phyloP scores from a whole-genome alignment of 1,140 invertebrate species.

The Platorchestia sp. region DNA sequence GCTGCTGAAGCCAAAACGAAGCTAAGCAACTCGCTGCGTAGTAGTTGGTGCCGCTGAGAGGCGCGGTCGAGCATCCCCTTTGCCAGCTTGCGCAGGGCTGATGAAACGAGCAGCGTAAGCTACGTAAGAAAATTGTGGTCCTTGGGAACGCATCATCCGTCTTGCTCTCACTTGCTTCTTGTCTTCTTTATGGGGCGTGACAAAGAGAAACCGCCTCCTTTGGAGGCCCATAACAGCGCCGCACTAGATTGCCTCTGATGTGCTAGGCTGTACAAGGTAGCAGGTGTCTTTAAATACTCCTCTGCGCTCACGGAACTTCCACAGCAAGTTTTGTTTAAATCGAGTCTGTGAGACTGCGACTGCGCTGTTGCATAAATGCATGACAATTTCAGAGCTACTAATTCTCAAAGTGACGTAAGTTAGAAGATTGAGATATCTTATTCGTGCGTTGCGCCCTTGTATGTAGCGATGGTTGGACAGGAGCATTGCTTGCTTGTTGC shows the following conservation, averaged over 20 bases:
- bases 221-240: background rate
- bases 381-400: background rate
- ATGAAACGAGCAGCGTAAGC: conserved; percentile 17
- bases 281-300: background rate
- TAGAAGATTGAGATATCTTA: background rate
- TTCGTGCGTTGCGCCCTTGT: background rate
- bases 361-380: background rate
- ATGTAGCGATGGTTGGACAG: no score
- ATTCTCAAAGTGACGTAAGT: background rate
- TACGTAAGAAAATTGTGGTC: conserved; percentile 32
- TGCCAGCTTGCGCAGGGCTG: background rate
- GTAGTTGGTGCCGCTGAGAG: background rate
- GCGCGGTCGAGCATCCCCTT: background rate
- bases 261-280: background rate
- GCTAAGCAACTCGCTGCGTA: no score
- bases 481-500: no score
- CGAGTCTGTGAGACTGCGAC: background rate
- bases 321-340: background rate
- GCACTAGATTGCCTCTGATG: conserved; percentile 28
- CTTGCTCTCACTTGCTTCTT: conserved; percentile 31
- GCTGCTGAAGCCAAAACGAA: background rate
- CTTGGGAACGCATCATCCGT: conserved; percentile 9
- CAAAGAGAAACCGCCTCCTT: conserved; percentile 43
- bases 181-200: conserved; percentile 53
- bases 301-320: background rate